phyloP scores from a whole-genome alignment of 2,113 vertebrate species.

The Otocyon megalotis region DNA sequence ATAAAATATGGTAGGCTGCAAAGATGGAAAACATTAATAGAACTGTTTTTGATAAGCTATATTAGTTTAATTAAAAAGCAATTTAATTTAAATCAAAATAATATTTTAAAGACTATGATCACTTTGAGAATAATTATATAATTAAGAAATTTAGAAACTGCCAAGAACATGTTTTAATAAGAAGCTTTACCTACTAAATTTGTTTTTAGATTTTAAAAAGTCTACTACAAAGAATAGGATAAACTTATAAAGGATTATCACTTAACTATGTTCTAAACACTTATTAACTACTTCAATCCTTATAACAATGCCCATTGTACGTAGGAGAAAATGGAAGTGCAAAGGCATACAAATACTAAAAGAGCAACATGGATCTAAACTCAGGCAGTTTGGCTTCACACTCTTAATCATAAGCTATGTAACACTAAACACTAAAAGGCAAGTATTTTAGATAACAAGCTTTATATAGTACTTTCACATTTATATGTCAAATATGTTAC shows the following conservation, averaged over 20 bases:
- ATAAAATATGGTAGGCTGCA: constrained; percentile 63
- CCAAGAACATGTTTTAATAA: constrained; percentile 28
- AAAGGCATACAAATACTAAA: not conserved
- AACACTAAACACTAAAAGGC: not conserved
- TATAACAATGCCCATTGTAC: not conserved
- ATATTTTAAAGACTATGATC: constrained; percentile 35
- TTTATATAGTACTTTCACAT: not conserved
- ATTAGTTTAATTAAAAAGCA: constrained; percentile 31
- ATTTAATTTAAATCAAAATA: constrained; percentile 65
- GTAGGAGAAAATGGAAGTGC: not conserved
- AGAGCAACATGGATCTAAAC: not conserved
- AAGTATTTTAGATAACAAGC: constrained; percentile 3
- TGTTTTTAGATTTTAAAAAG: not conserved
- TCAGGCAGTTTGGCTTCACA: not conserved
- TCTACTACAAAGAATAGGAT: not conserved
- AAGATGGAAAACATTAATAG: constrained; percentile 39
- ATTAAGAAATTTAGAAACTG: constrained; percentile 38
- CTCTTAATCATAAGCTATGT: not conserved
- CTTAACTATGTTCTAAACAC: not conserved
- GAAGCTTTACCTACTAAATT: not conserved
- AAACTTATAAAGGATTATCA: not conserved
- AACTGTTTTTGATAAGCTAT: constrained; percentile 13
- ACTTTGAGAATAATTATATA: constrained; percentile 43
- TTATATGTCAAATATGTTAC: not conserved
- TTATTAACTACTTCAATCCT: constrained; percentile 34